phyloP scores from a whole-genome alignment of 2,888 invertebrate species.

The Eulithis prunata region DNA sequence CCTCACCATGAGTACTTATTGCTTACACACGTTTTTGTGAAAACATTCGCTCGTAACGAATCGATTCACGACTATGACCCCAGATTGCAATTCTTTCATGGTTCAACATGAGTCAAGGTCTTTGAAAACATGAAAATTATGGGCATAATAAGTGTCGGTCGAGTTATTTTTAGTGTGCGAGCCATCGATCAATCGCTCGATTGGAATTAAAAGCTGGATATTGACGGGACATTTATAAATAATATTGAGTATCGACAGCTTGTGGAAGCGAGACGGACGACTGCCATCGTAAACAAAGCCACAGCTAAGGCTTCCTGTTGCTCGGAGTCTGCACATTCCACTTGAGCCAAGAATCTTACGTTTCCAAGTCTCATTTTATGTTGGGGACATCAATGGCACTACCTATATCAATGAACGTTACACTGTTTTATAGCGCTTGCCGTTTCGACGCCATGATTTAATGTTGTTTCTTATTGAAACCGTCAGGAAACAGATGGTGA shows the following conservation, averaged over 20 bases:
- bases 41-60: slow-evolving; percentile 33
- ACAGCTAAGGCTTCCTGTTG: slow-evolving; percentile 54
- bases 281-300: slow-evolving; percentile 52
- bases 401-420: background rate
- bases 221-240: slow-evolving; percentile 42
- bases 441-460: slow-evolving; percentile 8
- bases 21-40: slow-evolving; percentile 29
- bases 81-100: slow-evolving; percentile 14
- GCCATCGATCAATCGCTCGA: slow-evolving; percentile 36
- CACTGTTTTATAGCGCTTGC: slow-evolving; percentile 7
- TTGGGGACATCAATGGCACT: background rate
- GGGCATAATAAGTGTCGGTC: slow-evolving; percentile 12
- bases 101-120: slow-evolving; percentile 26
- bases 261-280: slow-evolving; percentile 46
- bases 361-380: slow-evolving; percentile 13
- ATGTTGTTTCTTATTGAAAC: slow-evolving; percentile 11
- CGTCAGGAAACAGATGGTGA: background rate
- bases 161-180: slow-evolving; percentile 22
- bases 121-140: slow-evolving; percentile 15
- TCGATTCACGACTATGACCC: slow-evolving; percentile 34
- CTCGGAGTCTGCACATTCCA: slow-evolving; percentile 42
- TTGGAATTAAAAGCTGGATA: slow-evolving; percentile 25
- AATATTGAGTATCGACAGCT: slow-evolving; percentile 40
- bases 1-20: slow-evolving; percentile 1
- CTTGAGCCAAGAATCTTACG: slow-evolving; percentile 23